These are phyloP conservation scores for Poicephalus gulielmi DNA, from an alignment of 2,113 vertebrate species.

Conservation along the genomic window DNA sequence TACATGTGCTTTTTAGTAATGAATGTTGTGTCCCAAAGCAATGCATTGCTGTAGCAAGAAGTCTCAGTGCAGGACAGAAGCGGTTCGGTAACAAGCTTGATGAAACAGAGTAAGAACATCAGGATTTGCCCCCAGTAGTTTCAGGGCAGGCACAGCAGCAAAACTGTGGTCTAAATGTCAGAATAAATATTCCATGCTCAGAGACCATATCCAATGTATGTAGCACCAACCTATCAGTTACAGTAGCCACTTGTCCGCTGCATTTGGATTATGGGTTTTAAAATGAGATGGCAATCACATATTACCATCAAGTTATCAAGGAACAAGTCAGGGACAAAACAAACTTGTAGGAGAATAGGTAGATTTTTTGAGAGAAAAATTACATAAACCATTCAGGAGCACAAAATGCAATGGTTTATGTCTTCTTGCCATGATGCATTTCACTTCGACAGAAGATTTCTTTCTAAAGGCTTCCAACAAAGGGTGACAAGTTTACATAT, in stretches of 20 bases:
- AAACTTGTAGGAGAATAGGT: neutral
- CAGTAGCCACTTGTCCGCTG: neutral
- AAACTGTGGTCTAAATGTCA: neutral
- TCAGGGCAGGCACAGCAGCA: neutral
- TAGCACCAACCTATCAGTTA: neutral
- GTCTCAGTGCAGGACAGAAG: neutral
- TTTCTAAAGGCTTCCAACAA: neutral
- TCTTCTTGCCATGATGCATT: neutral
- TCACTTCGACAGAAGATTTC: neutral
- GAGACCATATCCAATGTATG: neutral
- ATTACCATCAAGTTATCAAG: neutral
- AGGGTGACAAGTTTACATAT: neutral
- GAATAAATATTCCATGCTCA: neutral
- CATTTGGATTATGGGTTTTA: neutral
- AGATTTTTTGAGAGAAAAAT: neutral
- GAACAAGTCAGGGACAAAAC: neutral
- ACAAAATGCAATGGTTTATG: neutral
- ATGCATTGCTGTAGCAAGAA: neutral
- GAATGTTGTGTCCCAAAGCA: neutral
- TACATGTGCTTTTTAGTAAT: neutral
- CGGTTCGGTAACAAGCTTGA: rapidly evolving
- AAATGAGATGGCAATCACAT: neutral
- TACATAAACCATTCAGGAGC: neutral
- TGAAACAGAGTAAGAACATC: neutral
- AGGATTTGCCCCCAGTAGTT: neutral